Conservation (phyloP, 1,140 invertebrate species). For the Pinna nobilis region DNA sequence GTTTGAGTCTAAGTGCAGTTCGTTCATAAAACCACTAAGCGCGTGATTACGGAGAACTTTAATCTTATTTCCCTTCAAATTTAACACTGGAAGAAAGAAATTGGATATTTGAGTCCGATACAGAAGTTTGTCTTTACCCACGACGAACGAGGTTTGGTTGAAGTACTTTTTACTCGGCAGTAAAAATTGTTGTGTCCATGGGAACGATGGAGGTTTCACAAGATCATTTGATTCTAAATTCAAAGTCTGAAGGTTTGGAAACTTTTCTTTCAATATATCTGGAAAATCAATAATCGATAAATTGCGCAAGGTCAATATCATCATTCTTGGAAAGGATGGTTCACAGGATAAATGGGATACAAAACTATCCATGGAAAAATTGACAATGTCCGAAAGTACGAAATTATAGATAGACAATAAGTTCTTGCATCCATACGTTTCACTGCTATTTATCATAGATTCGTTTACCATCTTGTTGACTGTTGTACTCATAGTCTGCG, state of each 20-base stretch:
- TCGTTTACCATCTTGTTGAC: too few relatives aligned
- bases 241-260: conserved; percentile 38
- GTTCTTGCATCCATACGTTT: too few relatives aligned
- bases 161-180: conserved; percentile 39
- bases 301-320: too few relatives aligned
- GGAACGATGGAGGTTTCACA: conserved; percentile 45
- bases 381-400: too few relatives aligned
- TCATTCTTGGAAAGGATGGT: too few relatives aligned
- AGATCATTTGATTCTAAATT: conserved; percentile 48
- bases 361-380: too few relatives aligned
- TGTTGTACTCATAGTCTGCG: too few relatives aligned
- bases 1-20: conserved; percentile 49
- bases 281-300: too few relatives aligned
- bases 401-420: too few relatives aligned
- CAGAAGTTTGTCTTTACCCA: conserved; percentile 45
- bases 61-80: conserved; percentile 39
- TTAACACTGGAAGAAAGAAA: conserved; percentile 41
- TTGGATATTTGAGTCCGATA: conserved; percentile 19
- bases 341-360: too few relatives aligned
- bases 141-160: conserved; percentile 31
- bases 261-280: too few relatives aligned
- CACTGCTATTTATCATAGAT: too few relatives aligned
- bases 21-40: conserved; percentile 43
- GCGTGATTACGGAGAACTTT: conserved; percentile 45
- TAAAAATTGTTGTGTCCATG: conserved; percentile 44